A percentile compares a stretch with the other conserved stretches of the same genome.
Conservation (phyloP, 2,888 invertebrate genomes). For the Tetheella fluctuosa region DNA sequence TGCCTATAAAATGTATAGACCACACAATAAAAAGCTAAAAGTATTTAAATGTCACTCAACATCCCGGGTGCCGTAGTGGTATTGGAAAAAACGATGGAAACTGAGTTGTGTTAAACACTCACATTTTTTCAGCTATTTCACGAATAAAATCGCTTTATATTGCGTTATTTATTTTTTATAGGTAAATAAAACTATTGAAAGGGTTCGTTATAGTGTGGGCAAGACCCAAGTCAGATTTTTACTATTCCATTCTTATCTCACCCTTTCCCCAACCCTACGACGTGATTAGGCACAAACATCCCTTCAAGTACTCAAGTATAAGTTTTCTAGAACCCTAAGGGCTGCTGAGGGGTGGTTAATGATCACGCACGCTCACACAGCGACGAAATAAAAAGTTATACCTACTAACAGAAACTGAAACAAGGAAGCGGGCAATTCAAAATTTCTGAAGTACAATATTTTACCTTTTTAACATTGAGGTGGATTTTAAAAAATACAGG, state of each 20-base stretch:
- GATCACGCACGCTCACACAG: slow-evolving; percentile 49
- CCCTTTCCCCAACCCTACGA: slow-evolving; percentile 30
- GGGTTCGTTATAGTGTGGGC: not conserved
- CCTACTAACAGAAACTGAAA: slow-evolving; percentile 38
- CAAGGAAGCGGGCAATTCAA: slow-evolving; percentile 55
- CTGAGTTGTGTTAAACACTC: not conserved
- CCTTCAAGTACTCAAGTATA: slow-evolving; percentile 32
- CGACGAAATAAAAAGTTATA: slow-evolving; percentile 38
- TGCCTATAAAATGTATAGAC: too few relatives aligned
- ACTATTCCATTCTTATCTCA: not conserved
- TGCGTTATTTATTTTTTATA: not conserved
- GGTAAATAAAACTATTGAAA: not conserved
- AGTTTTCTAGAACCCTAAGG: slow-evolving; percentile 43
- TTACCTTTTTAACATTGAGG: slow-evolving; percentile 66
- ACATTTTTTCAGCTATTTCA: not conserved
- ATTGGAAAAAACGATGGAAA: not conserved
- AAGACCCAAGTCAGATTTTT: not conserved
- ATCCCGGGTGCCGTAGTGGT: too few relatives aligned
- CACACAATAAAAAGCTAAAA: not conserved
- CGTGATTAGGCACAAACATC: slow-evolving; percentile 44
- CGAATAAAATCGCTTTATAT: not conserved
- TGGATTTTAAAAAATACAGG: slow-evolving; percentile 73
- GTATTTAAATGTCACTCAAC: not conserved
- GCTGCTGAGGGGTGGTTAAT: slow-evolving; percentile 41
- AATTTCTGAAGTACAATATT: slow-evolving; percentile 67